These are phyloP conservation scores for Limosa lapponica DNA, from an alignment of 2,797 vertebrate genomes.

Conservation along the genomic window DNA sequence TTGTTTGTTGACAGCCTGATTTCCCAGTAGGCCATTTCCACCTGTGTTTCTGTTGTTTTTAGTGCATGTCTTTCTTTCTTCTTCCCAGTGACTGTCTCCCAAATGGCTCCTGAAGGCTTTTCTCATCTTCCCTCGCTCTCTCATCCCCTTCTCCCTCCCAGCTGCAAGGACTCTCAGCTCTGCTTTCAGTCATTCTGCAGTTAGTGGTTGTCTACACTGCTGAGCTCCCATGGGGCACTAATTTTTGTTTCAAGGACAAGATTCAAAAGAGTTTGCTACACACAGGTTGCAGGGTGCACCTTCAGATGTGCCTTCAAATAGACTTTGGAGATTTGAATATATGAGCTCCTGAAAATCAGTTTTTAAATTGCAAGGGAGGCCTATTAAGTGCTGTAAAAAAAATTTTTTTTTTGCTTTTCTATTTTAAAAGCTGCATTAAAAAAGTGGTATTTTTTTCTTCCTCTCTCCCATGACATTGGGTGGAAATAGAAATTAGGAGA, in stretches of 20 bases:
- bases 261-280: constrained; percentile 81
- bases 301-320: constrained; percentile 83
- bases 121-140: constrained; percentile 88
- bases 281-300: constrained; percentile 80
- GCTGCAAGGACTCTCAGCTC: constrained; percentile 81
- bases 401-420: constrained; percentile 33
- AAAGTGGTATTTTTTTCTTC: constrained; percentile 27
- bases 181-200: constrained; percentile 79
- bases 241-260: constrained; percentile 84
- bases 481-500: constrained; percentile 72
- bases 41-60: constrained; percentile 85
- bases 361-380: constrained; percentile 78
- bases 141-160: constrained; percentile 82
- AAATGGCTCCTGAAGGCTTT: constrained; percentile 82
- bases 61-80: constrained; percentile 81
- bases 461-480: constrained; percentile 67
- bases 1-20: constrained; percentile 86
- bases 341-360: constrained; percentile 76
- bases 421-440: constrained; percentile 68
- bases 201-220: constrained; percentile 79
- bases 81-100: constrained; percentile 79
- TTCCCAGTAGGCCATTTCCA: constrained; percentile 85
- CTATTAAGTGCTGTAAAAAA: constrained; percentile 78
- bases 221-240: constrained; percentile 76
- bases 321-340: constrained; percentile 81